Conservation (phyloP, 2,888 invertebrate species). For the Agonopterix heracliana region DNA sequence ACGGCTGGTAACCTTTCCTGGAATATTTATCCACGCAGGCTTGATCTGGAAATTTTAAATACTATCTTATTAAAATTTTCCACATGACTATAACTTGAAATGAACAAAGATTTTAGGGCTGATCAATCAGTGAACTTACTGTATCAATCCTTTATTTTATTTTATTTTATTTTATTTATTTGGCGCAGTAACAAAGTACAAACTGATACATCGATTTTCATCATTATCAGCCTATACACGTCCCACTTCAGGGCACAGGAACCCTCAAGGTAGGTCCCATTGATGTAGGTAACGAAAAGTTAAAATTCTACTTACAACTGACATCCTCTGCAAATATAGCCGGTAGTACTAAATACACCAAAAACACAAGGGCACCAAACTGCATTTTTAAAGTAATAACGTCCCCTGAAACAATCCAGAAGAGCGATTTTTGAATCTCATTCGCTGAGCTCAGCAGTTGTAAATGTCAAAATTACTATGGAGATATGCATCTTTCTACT, state of each 20-base stretch:
- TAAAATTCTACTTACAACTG: constrained; percentile 50
- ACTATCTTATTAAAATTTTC: background rate
- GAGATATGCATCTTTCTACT: too few species aligned
- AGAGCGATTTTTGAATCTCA: too few species aligned
- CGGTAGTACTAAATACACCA: constrained; percentile 36
- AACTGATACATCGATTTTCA: too few species aligned
- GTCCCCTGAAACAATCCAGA: constrained; percentile 17
- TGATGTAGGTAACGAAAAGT: background rate
- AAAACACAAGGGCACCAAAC: constrained; percentile 31
- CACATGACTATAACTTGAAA: background rate
- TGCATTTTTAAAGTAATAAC: constrained; percentile 36
- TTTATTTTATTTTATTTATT: too few species aligned
- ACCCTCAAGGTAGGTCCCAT: background rate
- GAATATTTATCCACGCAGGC: constrained; percentile 71
- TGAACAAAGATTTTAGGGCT: background rate
- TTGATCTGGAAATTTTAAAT: constrained; percentile 46
- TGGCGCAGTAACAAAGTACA: too few species aligned
- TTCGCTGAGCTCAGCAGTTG: too few species aligned
- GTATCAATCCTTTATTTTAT: too few species aligned
- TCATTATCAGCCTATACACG: too few species aligned
- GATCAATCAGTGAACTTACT: too few species aligned
- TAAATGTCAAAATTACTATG: too few species aligned
- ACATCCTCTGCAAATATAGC: constrained; percentile 52
- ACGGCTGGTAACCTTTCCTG: constrained; percentile 69
- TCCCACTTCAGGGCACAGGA: too few species aligned